phyloP scores from a whole-genome alignment of 2,888 invertebrate species.

The Macrosoma leucophasiata region DNA sequence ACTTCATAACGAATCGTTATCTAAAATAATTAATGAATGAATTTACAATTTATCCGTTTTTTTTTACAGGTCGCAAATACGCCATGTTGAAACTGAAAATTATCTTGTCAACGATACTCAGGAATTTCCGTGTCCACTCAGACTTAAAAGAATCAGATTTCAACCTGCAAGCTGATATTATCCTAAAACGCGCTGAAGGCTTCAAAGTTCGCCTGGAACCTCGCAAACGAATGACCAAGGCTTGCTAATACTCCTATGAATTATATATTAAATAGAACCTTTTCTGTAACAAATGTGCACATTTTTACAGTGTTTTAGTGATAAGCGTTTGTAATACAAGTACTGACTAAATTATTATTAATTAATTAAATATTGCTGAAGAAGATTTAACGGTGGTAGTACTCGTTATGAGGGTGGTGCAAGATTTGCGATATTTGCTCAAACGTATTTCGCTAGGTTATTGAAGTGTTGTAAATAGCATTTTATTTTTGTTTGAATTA shows the following conservation, averaged over 20 bases:
- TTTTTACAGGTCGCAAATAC: constrained; percentile 81
- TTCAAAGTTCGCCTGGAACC: constrained; percentile 83
- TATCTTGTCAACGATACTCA: constrained; percentile 82
- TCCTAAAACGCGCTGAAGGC: constrained; percentile 85
- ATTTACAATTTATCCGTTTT: constrained; percentile 6
- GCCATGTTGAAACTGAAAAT: constrained; percentile 88
- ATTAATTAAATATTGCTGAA: constrained; percentile 35
- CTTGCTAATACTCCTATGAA: constrained; percentile 31
- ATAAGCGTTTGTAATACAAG: constrained; percentile 41
- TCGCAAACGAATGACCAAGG: constrained; percentile 70
- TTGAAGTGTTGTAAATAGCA: constrained; percentile 47
- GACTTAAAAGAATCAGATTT: constrained; percentile 82
- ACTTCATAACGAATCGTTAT: no score
- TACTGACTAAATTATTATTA: constrained; percentile 50
- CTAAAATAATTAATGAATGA: no score
- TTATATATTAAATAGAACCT: constrained; percentile 21
- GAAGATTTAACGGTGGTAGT: constrained; percentile 51
- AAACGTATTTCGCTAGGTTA: constrained; percentile 34
- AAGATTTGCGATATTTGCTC: constrained; percentile 37
- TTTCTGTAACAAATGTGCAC: constrained; percentile 32
- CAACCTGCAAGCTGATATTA: constrained; percentile 84
- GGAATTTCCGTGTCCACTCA: constrained; percentile 82
- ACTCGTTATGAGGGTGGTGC: constrained; percentile 32
- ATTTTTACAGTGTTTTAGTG: constrained; percentile 32
- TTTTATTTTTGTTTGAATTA: constrained; percentile 38